Conservation (phyloP, 2,797 vertebrate species). For the Rhabdophis nuchalis region DNA sequence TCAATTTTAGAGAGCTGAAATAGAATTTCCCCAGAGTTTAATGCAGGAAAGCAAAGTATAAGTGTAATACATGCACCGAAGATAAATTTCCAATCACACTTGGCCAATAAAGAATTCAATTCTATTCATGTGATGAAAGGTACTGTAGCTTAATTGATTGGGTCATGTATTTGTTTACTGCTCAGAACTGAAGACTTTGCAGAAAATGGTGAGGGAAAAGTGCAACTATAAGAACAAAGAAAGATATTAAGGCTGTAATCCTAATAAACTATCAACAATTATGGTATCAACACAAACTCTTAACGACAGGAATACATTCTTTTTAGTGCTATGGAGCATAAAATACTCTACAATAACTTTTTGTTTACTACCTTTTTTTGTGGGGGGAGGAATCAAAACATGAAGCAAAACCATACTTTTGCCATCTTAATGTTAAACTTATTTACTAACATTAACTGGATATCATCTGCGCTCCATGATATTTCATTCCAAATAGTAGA, state of each 20-base stretch:
- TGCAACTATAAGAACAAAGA: background rate
- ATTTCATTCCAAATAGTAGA: background rate
- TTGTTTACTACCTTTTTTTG: background rate
- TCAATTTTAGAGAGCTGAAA: no score
- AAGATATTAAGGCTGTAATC: background rate
- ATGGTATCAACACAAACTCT: background rate
- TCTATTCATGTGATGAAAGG: background rate
- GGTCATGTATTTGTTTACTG: background rate
- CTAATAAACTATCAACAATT: background rate
- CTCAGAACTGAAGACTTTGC: background rate
- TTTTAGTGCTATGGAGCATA: constrained; percentile 6
- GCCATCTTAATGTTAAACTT: background rate
- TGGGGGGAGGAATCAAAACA: background rate
- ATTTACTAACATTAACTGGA: background rate
- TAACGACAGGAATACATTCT: background rate
- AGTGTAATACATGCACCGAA: background rate
- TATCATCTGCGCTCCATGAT: background rate
- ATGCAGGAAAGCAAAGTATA: background rate
- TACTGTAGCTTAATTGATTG: background rate
- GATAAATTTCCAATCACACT: no score
- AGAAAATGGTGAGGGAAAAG: background rate
- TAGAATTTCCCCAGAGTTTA: background rate
- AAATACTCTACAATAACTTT: background rate
- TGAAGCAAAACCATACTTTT: background rate
- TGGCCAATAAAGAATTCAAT: no score